Evolutionary conservation across 1,140 invertebrate species (phyloP), one percentile per base, ranked within the genome.

Genomic region (Microvelia longipes): DNA sequence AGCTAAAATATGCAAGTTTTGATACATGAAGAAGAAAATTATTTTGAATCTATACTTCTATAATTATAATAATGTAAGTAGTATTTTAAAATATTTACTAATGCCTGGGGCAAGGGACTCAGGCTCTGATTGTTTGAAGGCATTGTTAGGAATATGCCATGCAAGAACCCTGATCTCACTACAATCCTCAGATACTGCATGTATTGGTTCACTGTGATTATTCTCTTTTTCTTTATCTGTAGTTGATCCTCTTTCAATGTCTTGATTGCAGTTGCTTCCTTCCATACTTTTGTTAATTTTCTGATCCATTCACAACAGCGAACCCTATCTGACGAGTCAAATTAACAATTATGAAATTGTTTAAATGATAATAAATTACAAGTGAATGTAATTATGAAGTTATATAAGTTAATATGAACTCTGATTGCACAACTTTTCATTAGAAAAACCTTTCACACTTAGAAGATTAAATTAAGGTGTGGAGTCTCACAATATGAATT

Each of bases 201-300:
- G 71, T 83, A 83, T 69, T 82, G 79, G 72, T 83, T 83, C 60
- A 78, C n/a, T 77, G 29, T 80, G 75, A 77, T 80, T 81, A 0
- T 75, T 75, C 11, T 75, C 72, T 72, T 82, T 81, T 60, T 81
- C 73, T 68, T 78, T 76, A 66, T 81, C 78, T 25, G 79, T 77
- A 1, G 78, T 72, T 64, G n/a, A n/a, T n/a, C n/a, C n/a, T n/a
- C n/a, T n/a, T n/a, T n/a, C n/a, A n/a, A n/a, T n/a, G n/a, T n/a
- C n/a, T n/a, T n/a, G n/a, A n/a, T n/a, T n/a, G n/a, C n/a, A n/a
- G n/a, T n/a, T n/a, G n/a, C n/a, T n/a, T n/a, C n/a, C n/a, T n/a
- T n/a, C n/a, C n/a, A n/a, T n/a, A 83, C 72, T 29, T 75, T 73
- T 2, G 76, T 69, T 24, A 83, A 72, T 74, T 81, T 79, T 70